Evolutionary conservation across 2,113 vertebrate genomes (phyloP).

Genomic region (Hemiprocne comata): DNA sequence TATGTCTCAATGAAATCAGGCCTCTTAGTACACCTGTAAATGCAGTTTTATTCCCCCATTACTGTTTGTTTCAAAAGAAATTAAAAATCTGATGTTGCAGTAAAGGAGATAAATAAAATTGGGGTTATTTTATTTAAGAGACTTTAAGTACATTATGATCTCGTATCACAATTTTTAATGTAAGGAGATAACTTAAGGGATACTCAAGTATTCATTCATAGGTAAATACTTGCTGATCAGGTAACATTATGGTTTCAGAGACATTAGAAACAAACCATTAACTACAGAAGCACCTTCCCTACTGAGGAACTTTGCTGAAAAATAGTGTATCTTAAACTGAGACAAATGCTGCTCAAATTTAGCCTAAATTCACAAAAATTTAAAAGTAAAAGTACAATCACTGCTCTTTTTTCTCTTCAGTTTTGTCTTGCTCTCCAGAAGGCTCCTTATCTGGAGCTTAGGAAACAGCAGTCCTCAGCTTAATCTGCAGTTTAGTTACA

Average conservation of each 20-base stretch:
- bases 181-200: not conserved
- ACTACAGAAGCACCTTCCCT: not conserved
- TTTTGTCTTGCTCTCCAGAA: slow-evolving; percentile 33
- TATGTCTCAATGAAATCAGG: not conserved
- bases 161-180: not conserved
- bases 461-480: slow-evolving; percentile 46
- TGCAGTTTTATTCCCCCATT: not conserved
- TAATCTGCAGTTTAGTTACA: slow-evolving; percentile 59
- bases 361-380: not conserved
- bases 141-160: not conserved
- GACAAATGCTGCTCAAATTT: not conserved
- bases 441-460: slow-evolving; percentile 53
- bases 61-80: not conserved
- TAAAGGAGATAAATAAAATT: not conserved
- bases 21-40: not conserved
- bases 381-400: not conserved
- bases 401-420: not conserved
- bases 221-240: slow-evolving; percentile 13
- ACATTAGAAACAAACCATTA: slow-evolving; percentile 43
- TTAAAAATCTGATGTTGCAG: not conserved
- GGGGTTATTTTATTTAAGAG: not conserved
- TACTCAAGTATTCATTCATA: not conserved
- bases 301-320: not conserved
- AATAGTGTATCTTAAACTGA: not conserved
- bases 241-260: not conserved